Base-by-base conservation (phyloP, 2,797 vertebrate genomes). In the Gallinago solitaria region DNA sequence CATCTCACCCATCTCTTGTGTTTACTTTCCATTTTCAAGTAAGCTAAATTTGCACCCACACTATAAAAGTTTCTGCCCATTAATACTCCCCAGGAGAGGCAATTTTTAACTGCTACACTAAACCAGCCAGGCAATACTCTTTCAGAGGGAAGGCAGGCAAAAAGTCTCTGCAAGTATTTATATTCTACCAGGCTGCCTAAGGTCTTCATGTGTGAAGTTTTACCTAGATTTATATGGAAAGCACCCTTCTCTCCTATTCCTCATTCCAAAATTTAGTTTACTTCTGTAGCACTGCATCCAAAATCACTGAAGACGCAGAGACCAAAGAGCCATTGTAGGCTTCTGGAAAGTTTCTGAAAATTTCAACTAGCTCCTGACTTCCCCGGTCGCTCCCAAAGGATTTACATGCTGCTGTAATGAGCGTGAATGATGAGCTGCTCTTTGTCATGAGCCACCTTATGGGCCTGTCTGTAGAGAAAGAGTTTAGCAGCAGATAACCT, bases 401-500 rank as follows among this genome's bases (percentile, higher is more conserved):
- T 53, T 63, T 37, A 37, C 39, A 12, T 53, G 56, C 25, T 35
- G 35, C 32, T 1, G 1, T 57, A 94, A 89, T 15, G 51, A 83
- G 33, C 0, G 0, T 27, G 47, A 92, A 87, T 35, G 86, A 92
- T 39, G 83, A 89, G 20, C 92, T 96, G 93, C 56, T 90, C 67
- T 89, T 92, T 77, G 83, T 95, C 86, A 82, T 2, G 9, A 70
- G 39, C 54, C 37, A 16, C 74, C 35, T 59, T 64, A 51, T 4
- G 1, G 32, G 35, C 39, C 70, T 51, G 59, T 69, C 80, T 89
- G 71, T 51, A 63, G 60, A 78, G 70, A 59, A 68, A 65, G 51
- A 45, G 74, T 81, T 78, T 48, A 79, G 54, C 51, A 86, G 60
- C 21, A 89, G 94, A 95, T 95, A 96, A 96, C 70, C 43, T 93